A percentile compares a stretch with the other conserved stretches of the same genome.
Conservation (phyloP, 2,797 vertebrate species). For the Lerista edwardsae region DNA sequence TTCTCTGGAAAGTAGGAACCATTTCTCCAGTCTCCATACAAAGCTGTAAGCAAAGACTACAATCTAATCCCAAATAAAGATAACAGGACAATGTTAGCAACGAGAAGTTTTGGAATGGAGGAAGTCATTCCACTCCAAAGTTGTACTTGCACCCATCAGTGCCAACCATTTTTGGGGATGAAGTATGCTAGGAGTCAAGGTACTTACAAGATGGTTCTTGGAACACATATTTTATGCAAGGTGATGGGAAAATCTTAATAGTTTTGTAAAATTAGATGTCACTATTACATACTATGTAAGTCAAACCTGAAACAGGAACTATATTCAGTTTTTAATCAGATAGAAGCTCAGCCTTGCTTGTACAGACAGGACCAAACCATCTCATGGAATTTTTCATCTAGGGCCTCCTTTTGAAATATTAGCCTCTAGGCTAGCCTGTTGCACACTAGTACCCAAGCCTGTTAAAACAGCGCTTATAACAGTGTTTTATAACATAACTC, state of each 20-base stretch:
- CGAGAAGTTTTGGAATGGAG: not conserved
- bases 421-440: conserved; percentile 28
- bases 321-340: not conserved
- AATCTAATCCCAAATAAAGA: conserved; percentile 4
- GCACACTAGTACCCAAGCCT: not conserved
- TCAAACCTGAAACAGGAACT: not conserved
- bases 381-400: not conserved
- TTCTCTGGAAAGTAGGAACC: not conserved
- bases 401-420: conserved; percentile 37
- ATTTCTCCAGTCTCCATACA: not conserved
- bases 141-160: not conserved
- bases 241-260: not conserved
- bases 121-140: not conserved
- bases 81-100: not conserved
- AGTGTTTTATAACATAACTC: not conserved
- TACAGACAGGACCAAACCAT: conserved; percentile 16
- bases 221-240: not conserved
- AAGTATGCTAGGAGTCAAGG: not conserved
- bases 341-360: conserved; percentile 20
- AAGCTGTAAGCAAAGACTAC: not conserved
- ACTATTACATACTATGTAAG: not conserved
- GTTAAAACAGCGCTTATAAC: no score
- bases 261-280: not conserved
- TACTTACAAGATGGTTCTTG: not conserved
- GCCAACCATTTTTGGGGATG: not conserved